Evolutionary conservation across 2,797 vertebrate species (phyloP).

Genomic region (Phaenicophaeus curvirostris): DNA sequence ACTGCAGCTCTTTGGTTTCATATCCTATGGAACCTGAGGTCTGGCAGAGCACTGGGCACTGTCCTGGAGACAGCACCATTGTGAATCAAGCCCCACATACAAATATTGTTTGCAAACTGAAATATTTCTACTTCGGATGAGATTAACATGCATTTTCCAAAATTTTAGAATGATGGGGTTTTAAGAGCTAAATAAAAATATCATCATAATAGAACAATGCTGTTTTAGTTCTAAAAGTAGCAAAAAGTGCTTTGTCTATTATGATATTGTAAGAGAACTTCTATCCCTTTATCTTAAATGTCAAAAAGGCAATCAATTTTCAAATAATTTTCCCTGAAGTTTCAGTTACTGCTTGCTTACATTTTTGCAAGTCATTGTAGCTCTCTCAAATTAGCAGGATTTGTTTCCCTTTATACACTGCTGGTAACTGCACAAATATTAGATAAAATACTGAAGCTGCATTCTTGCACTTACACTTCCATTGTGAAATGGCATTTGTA

Average conservation of each 20-base stretch:
- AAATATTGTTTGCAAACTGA: background rate
- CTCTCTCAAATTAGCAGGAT: background rate
- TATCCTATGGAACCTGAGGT: background rate
- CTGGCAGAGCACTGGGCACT: background rate
- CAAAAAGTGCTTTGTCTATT: background rate
- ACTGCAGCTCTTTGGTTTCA: background rate
- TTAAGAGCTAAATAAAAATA: background rate
- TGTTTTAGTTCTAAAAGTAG: background rate
- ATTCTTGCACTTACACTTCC: background rate
- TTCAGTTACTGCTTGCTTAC: background rate
- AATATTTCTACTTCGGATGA: background rate
- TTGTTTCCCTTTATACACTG: background rate
- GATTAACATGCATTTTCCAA: background rate
- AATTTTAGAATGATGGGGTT: background rate
- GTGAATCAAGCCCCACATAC: background rate
- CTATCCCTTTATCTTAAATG: background rate
- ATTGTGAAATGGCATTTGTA: constrained; percentile 44
- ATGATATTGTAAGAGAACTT: background rate
- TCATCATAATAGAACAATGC: background rate
- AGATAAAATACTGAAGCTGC: background rate
- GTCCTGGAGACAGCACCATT: background rate
- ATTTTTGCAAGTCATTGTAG: constrained; percentile 29
- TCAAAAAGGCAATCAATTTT: background rate
- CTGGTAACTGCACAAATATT: background rate
- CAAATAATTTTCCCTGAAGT: background rate